Evolutionary conservation across 2,888 invertebrate species (phyloP).

Genomic region (Ochlodes sylvanus): DNA sequence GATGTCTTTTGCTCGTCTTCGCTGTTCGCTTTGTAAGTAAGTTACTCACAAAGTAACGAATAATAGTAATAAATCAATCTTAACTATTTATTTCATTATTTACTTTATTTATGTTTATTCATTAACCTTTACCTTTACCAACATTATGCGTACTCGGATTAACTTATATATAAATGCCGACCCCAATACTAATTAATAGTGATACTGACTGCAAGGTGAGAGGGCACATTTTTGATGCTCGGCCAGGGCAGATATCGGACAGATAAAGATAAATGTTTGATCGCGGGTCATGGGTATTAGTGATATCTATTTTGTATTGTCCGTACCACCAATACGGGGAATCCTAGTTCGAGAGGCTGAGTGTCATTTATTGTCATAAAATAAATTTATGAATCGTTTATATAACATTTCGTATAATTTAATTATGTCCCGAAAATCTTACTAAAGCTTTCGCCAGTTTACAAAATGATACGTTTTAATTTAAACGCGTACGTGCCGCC

Average conservation of each 20-base stretch:
- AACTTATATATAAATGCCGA: neutral
- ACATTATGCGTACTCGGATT: too few relatives aligned
- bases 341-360: too few relatives aligned
- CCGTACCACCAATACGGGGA: too few relatives aligned
- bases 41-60: neutral
- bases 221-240: too few relatives aligned
- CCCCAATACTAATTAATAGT: too few relatives aligned
- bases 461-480: conserved; percentile 38
- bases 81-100: neutral
- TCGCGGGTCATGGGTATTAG: too few relatives aligned
- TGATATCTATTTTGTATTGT: too few relatives aligned
- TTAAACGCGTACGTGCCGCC: conserved; percentile 30
- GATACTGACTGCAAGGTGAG: too few relatives aligned
- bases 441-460: conserved; percentile 15
- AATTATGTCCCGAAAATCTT: conserved; percentile 14
- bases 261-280: too few relatives aligned
- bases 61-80: neutral
- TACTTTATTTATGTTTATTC: too few relatives aligned
- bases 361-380: neutral
- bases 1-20: conserved; percentile 41
- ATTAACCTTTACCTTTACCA: too few relatives aligned
- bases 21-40: neutral
- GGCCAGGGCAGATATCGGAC: too few relatives aligned
- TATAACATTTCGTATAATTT: conserved; percentile 17
- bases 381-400: conserved; percentile 3